Base-by-base conservation (phyloP, 2,888 invertebrate species). In the Capitulum mitella region DNA sequence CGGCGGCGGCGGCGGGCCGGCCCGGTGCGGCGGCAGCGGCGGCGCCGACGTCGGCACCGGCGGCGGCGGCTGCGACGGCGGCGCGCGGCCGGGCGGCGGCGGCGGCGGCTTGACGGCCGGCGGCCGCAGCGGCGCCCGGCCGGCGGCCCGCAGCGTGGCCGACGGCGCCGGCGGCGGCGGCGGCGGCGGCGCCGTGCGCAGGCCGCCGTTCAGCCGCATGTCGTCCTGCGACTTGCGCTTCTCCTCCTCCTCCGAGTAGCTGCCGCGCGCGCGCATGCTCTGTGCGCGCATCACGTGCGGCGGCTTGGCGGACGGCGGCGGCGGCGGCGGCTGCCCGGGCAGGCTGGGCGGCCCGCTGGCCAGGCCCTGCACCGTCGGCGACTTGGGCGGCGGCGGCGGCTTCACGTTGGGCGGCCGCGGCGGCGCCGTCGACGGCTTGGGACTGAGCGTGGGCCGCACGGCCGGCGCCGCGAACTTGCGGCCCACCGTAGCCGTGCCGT, bases 341-440 rank as follows among this genome's bases (percentile, higher is more conserved):
- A 70, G 70, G 37, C 37, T 37, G 37, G 70, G 70, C 34, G 70
- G 70, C 22, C 70, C 70, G 70, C 54, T 54, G 54, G 22, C 37
- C 70, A 70, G 37, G 19, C 14, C 70, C 34, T 70, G 70, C 22
- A 70, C 70, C 6, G 37, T 37, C 37, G 70, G 70, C 22, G 70
- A 70, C 37, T 70, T 70, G 70, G 70, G 70, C 70, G 70, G 70
- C 70, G 70, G 70, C 22, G 70, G 70, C 37, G 70, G 70, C 70
- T 37, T 70, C 3, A 37, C 22, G 37, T 19, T 37, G 6, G 70
- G 70, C 22, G 70, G 70, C 70, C 70, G 70, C 26, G 37, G 70
- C 70, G 70, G 70, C 37, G 70, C 70, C 37, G 8, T 8, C 37
- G 37, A 0, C 22, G 70, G 70, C 37, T 37, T 70, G 22, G 32